phyloP scores from a whole-genome alignment of 37 sponge, comb jelly and placozoan species.

The Agelas oroides region DNA sequence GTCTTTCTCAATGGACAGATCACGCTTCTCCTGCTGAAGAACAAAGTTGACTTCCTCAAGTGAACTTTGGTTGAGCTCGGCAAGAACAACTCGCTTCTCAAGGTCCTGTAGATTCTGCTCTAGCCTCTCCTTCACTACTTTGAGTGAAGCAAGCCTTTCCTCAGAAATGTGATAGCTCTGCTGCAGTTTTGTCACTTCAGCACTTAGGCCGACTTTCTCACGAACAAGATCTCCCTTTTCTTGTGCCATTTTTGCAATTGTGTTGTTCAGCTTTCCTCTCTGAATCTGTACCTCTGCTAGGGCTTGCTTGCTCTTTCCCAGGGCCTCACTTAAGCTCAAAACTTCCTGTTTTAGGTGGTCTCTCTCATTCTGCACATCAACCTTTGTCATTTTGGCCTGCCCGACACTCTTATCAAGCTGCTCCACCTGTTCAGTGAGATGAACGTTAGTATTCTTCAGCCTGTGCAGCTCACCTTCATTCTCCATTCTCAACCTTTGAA shows the following conservation, averaged over 20 bases:
- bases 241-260: conserved; percentile 57
- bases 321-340: conserved; percentile 38
- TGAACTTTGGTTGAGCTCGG: conserved; percentile 4
- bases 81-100: conserved; percentile 4
- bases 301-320: conserved; percentile 51
- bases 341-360: conserved; percentile 46
- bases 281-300: conserved; percentile 70
- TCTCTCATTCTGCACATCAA: not conserved
- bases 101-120: conserved; percentile 31
- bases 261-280: conserved; percentile 57
- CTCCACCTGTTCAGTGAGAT: conserved; percentile 50
- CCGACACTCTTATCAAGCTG: conserved; percentile 37
- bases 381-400: not conserved
- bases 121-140: conserved; percentile 22
- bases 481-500: conserved; percentile 10
- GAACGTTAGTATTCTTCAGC: conserved; percentile 12
- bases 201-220: conserved; percentile 44
- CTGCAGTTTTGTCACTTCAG: conserved; percentile 34
- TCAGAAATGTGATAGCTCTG: conserved; percentile 19
- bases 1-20: conserved; percentile 15
- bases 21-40: conserved; percentile 65
- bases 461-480: conserved; percentile 48
- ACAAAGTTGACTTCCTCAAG: conserved; percentile 46
- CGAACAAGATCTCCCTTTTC: conserved; percentile 72
- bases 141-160: conserved; percentile 29